phyloP scores from a whole-genome alignment of 2,113 vertebrate genomes.

The Pardalotus punctatus region DNA sequence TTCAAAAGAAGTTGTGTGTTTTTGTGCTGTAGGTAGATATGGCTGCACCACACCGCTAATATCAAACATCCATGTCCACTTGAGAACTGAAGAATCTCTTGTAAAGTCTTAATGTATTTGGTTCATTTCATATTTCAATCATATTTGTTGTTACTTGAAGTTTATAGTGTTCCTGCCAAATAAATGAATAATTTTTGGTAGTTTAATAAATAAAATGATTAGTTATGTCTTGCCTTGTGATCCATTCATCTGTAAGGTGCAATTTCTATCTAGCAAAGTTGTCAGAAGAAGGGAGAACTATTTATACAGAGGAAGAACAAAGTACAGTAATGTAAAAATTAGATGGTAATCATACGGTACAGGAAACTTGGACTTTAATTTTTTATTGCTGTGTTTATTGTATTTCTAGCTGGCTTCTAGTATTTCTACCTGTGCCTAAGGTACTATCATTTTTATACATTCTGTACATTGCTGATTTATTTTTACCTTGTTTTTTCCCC shows the following conservation, averaged over 20 bases:
- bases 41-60: fast-evolving
- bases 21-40: background rate
- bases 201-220: background rate
- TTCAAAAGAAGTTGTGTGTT: background rate
- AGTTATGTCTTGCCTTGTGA: background rate
- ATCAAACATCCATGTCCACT: background rate
- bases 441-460: background rate
- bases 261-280: background rate
- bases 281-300: background rate
- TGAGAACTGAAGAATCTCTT: background rate
- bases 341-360: background rate
- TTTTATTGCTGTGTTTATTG: background rate
- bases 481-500: background rate
- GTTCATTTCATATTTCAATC: background rate
- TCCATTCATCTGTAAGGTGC: background rate
- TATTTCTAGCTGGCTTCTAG: background rate
- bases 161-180: background rate
- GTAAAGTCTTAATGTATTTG: background rate
- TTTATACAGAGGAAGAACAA: background rate
- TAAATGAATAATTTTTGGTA: background rate
- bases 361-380: background rate
- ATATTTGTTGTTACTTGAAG: background rate
- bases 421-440: background rate
- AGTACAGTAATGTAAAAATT: background rate
- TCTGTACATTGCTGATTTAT: background rate